Evolutionary conservation across 2,113 vertebrate species (phyloP).

Genomic region (Heliornis fulica): DNA sequence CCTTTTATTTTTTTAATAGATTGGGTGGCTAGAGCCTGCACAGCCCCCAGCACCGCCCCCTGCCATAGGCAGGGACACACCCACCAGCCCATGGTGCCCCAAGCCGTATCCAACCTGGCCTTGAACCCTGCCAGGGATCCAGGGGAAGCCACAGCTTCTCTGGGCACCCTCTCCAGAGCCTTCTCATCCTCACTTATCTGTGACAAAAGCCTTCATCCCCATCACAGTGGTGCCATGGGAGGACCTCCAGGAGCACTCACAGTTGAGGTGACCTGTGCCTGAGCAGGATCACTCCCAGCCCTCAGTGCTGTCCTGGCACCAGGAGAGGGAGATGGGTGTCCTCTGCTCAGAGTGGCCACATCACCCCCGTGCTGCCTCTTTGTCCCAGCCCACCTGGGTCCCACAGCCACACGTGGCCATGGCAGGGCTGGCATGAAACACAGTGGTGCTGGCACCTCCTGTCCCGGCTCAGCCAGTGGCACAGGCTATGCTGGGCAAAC

Average conservation of each 20-base stretch:
- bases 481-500: background rate
- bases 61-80: too few species aligned
- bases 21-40: too few species aligned
- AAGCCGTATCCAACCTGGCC: too few species aligned
- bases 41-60: too few species aligned
- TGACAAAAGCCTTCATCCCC: background rate
- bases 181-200: background rate
- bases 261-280: background rate
- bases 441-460: background rate
- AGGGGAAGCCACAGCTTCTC: too few species aligned
- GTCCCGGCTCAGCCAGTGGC: background rate
- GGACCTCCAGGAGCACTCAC: background rate
- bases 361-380: background rate
- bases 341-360: rapidly evolving
- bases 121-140: too few species aligned
- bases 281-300: background rate
- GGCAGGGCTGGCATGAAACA: background rate
- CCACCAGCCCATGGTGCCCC: too few species aligned
- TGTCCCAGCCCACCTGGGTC: background rate
- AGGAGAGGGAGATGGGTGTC: background rate
- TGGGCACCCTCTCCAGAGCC: too few species aligned
- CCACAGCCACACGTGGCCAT: rapidly evolving
- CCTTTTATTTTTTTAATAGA: too few species aligned
- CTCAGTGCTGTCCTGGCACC: rapidly evolving
- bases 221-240: rapidly evolving